phyloP scores from a whole-genome alignment of 2,888 invertebrate genomes.

The Chesias legatella region DNA sequence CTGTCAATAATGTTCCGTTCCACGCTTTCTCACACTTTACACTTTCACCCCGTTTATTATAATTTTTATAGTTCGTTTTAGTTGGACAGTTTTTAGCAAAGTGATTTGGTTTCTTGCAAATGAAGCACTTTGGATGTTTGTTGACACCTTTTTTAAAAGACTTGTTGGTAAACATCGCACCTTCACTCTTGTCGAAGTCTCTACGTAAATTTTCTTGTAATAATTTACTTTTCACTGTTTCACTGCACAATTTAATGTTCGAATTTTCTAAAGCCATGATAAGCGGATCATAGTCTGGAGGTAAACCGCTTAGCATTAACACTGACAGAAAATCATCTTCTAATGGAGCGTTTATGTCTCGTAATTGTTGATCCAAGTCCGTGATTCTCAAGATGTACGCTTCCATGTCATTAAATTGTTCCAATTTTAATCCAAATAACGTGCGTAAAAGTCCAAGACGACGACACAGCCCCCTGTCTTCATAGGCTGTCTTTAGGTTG shows the following conservation, averaged over 20 bases:
- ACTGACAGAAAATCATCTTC: conserved; percentile 27
- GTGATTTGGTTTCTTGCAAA: too few species aligned
- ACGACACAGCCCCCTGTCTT: conserved; percentile 12
- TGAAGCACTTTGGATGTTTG: too few species aligned
- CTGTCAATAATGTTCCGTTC: conserved; percentile 1
- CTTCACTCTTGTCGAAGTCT: background rate
- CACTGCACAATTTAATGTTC: conserved; percentile 7
- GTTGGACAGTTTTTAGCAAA: too few species aligned
- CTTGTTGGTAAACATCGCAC: too few species aligned
- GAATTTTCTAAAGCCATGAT: conserved; percentile 22
- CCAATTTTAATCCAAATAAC: background rate
- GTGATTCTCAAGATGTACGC: conserved; percentile 12
- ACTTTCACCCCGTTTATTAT: background rate
- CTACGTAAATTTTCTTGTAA: background rate
- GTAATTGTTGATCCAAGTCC: conserved; percentile 17
- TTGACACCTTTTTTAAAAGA: too few species aligned
- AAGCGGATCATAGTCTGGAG: conserved; percentile 24
- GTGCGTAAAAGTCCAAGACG: background rate
- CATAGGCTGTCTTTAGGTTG: conserved; percentile 17
- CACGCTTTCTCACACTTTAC: conserved; percentile 1
- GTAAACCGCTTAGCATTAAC: conserved; percentile 23
- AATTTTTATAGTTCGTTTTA: too few species aligned
- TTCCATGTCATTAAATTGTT: conserved; percentile 9
- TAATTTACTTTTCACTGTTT: conserved; percentile 14
- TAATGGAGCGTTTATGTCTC: conserved; percentile 19